Percentiles rank a stretch among this genome's conserved stretches.
Evolutionary conservation across 1,140 invertebrate genomes (phyloP).

Genomic region (Hormaphis cornu): DNA sequence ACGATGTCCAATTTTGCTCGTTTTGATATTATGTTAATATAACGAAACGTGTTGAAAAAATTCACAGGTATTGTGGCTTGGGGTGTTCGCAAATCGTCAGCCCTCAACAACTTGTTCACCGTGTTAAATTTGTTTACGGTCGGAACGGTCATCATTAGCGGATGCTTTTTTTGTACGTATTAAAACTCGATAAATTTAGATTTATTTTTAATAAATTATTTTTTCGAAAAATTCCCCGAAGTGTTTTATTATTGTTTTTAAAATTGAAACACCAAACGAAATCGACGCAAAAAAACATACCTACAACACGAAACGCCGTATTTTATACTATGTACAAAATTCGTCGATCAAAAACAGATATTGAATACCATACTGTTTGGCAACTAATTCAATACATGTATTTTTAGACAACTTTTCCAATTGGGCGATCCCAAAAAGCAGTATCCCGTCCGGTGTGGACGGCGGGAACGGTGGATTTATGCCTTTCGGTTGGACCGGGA

Average conservation of each 20-base stretch:
- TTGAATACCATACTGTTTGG: too few relatives aligned
- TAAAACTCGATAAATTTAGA: not conserved
- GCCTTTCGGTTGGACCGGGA: conserved; percentile 68
- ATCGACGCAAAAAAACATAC: too few relatives aligned
- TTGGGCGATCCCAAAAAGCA: conserved; percentile 54
- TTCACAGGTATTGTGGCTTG: conserved; percentile 57
- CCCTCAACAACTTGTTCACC: conserved; percentile 85
- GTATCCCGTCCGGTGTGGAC: conserved; percentile 47
- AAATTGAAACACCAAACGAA: not conserved
- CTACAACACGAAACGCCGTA: too few relatives aligned
- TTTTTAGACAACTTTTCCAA: conserved; percentile 50
- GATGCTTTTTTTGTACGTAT: conserved; percentile 62
- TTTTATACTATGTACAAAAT: too few relatives aligned
- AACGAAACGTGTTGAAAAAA: too few relatives aligned
- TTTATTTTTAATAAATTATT: not conserved
- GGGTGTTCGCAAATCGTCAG: conserved; percentile 81
- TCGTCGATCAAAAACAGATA: too few relatives aligned
- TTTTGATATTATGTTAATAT: too few relatives aligned
- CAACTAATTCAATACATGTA: not conserved
- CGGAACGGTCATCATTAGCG: conserved; percentile 67
- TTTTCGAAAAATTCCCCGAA: not conserved
- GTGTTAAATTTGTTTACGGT: conserved; percentile 77
- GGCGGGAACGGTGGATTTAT: conserved; percentile 67
- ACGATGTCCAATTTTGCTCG: too few relatives aligned
- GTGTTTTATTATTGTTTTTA: too few relatives aligned